phyloP scores from a whole-genome alignment of 2,888 invertebrate genomes.

The Iselma pallidipennis region DNA sequence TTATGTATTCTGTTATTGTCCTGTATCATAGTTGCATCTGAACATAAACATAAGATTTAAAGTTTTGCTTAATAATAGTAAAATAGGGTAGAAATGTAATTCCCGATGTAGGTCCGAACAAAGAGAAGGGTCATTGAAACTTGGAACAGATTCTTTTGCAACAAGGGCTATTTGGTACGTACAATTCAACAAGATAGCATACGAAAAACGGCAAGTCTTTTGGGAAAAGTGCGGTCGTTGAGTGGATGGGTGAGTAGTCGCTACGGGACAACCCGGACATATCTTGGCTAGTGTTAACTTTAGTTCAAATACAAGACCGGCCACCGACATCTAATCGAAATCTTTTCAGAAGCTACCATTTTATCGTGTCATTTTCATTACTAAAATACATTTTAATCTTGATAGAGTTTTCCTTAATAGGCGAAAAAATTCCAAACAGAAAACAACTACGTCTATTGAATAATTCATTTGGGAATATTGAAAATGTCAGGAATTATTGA shows the following conservation, averaged over 20 bases:
- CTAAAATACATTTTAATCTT: too few species aligned
- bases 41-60: background rate
- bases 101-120: background rate
- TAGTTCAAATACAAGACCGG: background rate
- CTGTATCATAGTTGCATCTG: background rate
- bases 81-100: background rate
- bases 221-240: background rate
- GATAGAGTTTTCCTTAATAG: too few species aligned
- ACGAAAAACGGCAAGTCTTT: background rate
- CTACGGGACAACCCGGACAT: background rate
- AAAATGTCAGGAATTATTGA: too few species aligned
- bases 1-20: background rate
- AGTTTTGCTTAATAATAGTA: background rate
- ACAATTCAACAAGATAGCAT: background rate
- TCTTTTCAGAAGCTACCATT: background rate
- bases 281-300: background rate
- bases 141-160: too few species aligned
- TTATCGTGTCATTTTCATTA: too few species aligned
- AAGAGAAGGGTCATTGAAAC: background rate
- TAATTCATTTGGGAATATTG: too few species aligned
- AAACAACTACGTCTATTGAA: too few species aligned
- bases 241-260: background rate
- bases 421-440: too few species aligned
- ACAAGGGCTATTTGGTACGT: background rate
- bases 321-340: background rate